These are phyloP conservation scores for Murina feae DNA, from an alignment of 2,113 vertebrate genomes.

Conservation along the genomic window DNA sequence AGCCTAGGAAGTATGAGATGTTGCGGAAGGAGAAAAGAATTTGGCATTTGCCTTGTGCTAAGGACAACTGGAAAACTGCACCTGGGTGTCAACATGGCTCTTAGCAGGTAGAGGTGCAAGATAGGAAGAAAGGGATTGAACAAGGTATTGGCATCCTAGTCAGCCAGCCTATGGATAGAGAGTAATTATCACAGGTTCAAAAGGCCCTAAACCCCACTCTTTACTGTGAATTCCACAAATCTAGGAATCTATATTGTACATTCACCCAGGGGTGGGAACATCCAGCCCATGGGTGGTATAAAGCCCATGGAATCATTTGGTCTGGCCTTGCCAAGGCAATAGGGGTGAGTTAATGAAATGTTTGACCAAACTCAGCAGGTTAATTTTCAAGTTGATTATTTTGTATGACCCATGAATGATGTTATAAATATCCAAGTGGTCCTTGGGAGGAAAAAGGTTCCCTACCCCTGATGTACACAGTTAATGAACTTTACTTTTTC, in stretches of 20 bases:
- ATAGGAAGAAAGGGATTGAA: not conserved
- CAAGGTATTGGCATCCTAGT: rapidly evolving
- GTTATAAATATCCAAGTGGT: no score
- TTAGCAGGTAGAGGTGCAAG: not conserved
- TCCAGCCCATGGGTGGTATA: no score
- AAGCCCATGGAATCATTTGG: no score
- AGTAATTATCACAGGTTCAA: not conserved
- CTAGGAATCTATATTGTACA: not conserved
- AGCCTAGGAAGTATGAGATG: not conserved
- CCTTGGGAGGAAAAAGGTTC: no score
- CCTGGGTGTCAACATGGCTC: not conserved
- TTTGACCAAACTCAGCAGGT: no score
- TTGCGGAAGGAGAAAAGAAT: not conserved
- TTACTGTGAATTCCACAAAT: not conserved
- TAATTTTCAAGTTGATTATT: no score
- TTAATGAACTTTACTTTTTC: not conserved
- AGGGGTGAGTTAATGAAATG: no score
- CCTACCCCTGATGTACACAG: not conserved
- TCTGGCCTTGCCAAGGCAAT: no score
- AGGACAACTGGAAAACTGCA: not conserved
- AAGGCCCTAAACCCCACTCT: not conserved
- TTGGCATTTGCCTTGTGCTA: not conserved
- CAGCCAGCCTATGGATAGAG: not conserved
- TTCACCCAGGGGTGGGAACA: not conserved
- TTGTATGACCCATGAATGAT: no score